Percentiles rank a stretch among this genome's conserved stretches.
phyloP scores from a whole-genome alignment of 2,888 invertebrate genomes.

The Acronicta leporina region DNA sequence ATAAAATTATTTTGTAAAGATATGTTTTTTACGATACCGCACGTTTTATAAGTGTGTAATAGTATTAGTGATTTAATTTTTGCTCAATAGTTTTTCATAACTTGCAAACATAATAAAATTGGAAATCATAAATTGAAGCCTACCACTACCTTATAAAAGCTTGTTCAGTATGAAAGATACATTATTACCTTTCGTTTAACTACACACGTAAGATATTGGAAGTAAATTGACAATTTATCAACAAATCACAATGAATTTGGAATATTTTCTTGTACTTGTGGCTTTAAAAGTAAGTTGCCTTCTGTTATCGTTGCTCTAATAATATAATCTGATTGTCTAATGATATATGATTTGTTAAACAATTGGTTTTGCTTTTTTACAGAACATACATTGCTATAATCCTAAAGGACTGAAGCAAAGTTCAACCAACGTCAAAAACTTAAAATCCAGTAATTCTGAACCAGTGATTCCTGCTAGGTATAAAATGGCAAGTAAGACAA shows the following conservation, averaged over 20 bases:
- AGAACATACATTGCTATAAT: slow-evolving; percentile 51
- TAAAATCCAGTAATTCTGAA: slow-evolving; percentile 37
- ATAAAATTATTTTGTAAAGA: slow-evolving; percentile 20
- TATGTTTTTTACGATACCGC: slow-evolving; percentile 30
- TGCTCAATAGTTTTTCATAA: slow-evolving; percentile 32
- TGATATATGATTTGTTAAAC: too few relatives aligned
- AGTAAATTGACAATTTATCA: neutral
- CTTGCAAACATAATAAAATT: slow-evolving; percentile 43
- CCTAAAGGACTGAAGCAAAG: slow-evolving; percentile 43
- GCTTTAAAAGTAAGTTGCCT: slow-evolving; percentile 35
- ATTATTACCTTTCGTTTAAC: neutral
- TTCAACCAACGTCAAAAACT: slow-evolving; percentile 38
- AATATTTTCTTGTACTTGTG: slow-evolving; percentile 24
- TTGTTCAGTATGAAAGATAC: slow-evolving; percentile 12
- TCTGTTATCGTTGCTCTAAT: neutral
- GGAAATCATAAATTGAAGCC: slow-evolving; percentile 11
- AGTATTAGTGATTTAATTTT: slow-evolving; percentile 23
- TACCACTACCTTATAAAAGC: slow-evolving; percentile 20
- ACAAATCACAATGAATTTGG: slow-evolving; percentile 30
- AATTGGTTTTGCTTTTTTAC: slow-evolving; percentile 30
- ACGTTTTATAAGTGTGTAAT: slow-evolving; percentile 29
- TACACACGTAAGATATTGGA: neutral
- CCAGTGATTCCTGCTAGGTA: slow-evolving; percentile 58
- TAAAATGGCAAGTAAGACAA: slow-evolving; percentile 38
- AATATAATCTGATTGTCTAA: too few relatives aligned